Evolutionary conservation across 1,140 invertebrate species (phyloP).

Genomic region (Euura saliciscinereae): DNA sequence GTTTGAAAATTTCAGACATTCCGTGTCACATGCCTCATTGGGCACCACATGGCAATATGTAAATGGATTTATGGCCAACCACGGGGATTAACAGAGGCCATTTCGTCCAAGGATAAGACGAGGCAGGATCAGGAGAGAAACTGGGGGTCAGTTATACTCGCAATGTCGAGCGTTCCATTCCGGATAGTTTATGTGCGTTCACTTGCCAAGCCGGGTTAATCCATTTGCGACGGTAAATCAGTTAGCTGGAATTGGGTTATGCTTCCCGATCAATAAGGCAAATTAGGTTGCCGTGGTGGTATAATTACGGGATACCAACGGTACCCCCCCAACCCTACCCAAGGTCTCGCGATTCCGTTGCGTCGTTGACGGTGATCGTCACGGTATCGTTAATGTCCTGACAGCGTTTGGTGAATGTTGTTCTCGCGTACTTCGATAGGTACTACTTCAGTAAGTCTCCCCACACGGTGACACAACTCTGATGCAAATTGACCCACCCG

Average conservation of each 20-base stretch:
- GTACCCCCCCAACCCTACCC: not conserved
- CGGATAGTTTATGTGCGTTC: not conserved
- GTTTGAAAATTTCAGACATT: not conserved
- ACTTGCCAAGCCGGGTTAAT: constrained; percentile 34
- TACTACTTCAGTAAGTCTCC: constrained; percentile 8
- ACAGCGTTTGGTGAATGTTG: too few species aligned
- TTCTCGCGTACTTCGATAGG: not conserved
- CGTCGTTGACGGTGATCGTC: not conserved
- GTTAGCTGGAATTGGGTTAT: constrained; percentile 44
- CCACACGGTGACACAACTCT: constrained; percentile 8
- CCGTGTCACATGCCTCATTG: not conserved
- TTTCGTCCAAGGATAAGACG: constrained; percentile 4
- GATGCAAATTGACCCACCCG: constrained; percentile 27
- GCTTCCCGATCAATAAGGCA: constrained; percentile 46
- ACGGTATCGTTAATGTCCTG: not conserved
- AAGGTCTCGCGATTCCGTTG: not conserved
- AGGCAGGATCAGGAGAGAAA: constrained; percentile 27
- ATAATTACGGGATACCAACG: constrained; percentile 1
- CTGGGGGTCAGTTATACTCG: constrained; percentile 26
- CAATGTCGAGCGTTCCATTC: constrained; percentile 27
- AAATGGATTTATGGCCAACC: too few species aligned
- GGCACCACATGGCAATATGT: not conserved
- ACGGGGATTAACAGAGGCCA: not conserved
- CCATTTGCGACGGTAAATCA: constrained; percentile 41
- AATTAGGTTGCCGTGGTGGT: constrained; percentile 35